These are phyloP conservation scores for Orchesella cincta DNA, from an alignment of 1,140 invertebrate genomes.

Conservation along the genomic window DNA sequence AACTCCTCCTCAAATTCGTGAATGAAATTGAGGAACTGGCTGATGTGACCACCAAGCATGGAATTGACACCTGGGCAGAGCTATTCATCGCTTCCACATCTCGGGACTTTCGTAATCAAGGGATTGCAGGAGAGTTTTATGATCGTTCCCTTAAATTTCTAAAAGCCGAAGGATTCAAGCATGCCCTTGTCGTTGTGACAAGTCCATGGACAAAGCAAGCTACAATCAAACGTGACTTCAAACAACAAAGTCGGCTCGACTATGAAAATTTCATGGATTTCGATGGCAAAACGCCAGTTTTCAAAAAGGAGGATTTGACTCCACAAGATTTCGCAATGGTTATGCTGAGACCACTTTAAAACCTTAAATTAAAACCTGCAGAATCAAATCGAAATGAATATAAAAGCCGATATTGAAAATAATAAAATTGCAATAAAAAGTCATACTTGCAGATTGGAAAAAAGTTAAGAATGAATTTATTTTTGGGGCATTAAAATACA, in stretches of 20 bases:
- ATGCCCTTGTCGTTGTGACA: not conserved
- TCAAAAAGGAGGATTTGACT: not conserved
- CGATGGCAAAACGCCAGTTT: slow-evolving; percentile 29
- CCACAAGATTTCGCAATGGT: too few species aligned
- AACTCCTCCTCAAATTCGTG: slow-evolving; percentile 31
- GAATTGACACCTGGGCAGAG: slow-evolving; percentile 18
- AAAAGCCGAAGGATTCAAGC: slow-evolving; percentile 7
- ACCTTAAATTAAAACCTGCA: too few species aligned
- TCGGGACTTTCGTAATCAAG: not conserved
- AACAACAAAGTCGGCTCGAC: not conserved
- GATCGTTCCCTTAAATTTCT: not conserved
- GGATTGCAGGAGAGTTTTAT: not conserved
- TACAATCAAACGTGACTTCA: slow-evolving; percentile 17
- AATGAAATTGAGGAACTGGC: slow-evolving; percentile 6
- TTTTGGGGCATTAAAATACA: too few species aligned
- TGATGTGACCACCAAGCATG: not conserved
- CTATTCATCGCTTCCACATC: not conserved
- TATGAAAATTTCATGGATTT: slow-evolving; percentile 31
- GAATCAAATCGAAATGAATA: too few species aligned
- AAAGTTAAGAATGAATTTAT: too few species aligned
- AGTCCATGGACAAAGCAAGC: slow-evolving; percentile 15
- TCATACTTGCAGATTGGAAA: too few species aligned
- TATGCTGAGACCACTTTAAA: too few species aligned
- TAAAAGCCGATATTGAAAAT: too few species aligned
- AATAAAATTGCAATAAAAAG: too few species aligned